A percentile compares a stretch with the other conserved stretches of the same genome.
Conservation (phyloP, 2,113 vertebrate genomes). For the Epinephelus lanceolatus region DNA sequence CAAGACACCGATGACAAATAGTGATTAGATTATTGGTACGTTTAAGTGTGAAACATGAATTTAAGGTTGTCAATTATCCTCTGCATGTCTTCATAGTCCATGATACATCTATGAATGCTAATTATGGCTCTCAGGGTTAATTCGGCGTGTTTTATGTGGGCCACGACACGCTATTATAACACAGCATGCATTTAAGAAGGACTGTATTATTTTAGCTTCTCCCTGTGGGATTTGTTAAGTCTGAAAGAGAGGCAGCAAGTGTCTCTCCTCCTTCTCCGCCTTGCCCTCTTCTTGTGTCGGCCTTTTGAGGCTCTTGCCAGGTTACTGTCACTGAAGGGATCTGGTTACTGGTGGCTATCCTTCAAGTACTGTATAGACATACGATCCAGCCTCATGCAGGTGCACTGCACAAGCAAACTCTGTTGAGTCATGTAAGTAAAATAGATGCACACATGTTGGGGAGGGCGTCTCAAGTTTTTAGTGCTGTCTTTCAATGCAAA, state of each 20-base stretch:
- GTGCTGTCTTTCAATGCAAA: slow-evolving; percentile 8
- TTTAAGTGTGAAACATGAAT: slow-evolving; percentile 35
- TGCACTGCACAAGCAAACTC: slow-evolving; percentile 47
- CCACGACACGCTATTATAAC: slow-evolving; percentile 57
- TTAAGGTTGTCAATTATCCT: slow-evolving; percentile 40
- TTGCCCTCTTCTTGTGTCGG: slow-evolving; percentile 27
- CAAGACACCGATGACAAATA: not conserved
- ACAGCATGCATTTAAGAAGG: slow-evolving; percentile 51
- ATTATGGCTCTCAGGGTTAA: slow-evolving; percentile 72
- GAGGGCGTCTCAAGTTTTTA: slow-evolving; percentile 31
- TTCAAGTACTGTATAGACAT: slow-evolving; percentile 57
- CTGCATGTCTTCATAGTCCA: slow-evolving; percentile 8
- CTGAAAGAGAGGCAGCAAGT: slow-evolving; percentile 21
- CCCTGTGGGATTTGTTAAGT: slow-evolving; percentile 41
- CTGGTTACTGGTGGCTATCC: slow-evolving; percentile 61
- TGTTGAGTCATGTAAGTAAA: slow-evolving; percentile 60
- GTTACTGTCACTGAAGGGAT: slow-evolving; percentile 55
- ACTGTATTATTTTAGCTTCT: slow-evolving; percentile 61
- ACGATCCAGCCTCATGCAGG: slow-evolving; percentile 62
- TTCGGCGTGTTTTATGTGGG: slow-evolving; percentile 70
- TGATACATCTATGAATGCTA: slow-evolving; percentile 58
- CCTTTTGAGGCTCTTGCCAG: slow-evolving; percentile 39
- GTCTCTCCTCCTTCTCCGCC: slow-evolving; percentile 34
- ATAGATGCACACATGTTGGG: slow-evolving; percentile 27
- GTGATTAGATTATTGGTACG: slow-evolving; percentile 32